Base-by-base conservation (phyloP, 2,113 vertebrate genomes). In the Coreoperca whiteheadi region DNA sequence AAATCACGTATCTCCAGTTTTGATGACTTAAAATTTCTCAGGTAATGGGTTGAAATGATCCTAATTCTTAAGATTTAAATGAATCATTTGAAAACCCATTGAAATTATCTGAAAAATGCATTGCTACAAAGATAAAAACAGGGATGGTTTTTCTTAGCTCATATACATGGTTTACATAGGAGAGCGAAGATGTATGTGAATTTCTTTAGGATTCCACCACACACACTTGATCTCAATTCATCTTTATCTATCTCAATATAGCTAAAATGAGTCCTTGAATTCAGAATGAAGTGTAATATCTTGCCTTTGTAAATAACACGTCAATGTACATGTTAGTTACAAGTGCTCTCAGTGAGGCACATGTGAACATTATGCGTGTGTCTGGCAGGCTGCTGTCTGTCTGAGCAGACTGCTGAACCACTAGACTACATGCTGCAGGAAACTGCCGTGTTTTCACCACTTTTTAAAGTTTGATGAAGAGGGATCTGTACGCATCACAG, bases 381-480 rank as follows among this genome's bases (percentile, higher is more conserved):
- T n/a, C 71, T 57, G 53, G 51, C 54, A 69, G 34, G 12, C 56
- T 28, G 48, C 41, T 61, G 37, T 34, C 41, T 68, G 57, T 82
- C 59, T 39, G 11, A 39, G 39, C 18, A 6, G 50, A 14, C 25
- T 0, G 56, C 56, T 46, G 63, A 85, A 46, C 73, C 74, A 18
- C 66, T 11, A n/a, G 63, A 73, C 61, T 21, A 1, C 37, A 51
- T 41, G 64, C 79, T 60, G 77, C 69, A 77, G 79, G 75, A 81
- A 67, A 46, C 61, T 74, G 76, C 85, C 68, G 63, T 46, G 84
- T 74, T 81, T 88, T 88, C 63, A 53, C 57, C 81, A 75, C 56
- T 87, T 82, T 63, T 57, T 57, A 32, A 86, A 73, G 64, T 70
- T 69, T 59, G 77, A 81, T 77, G 39, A 74, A 41, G 63, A 59